phyloP scores from a whole-genome alignment of 2,888 invertebrate species.

The Tetropium fuscum region DNA sequence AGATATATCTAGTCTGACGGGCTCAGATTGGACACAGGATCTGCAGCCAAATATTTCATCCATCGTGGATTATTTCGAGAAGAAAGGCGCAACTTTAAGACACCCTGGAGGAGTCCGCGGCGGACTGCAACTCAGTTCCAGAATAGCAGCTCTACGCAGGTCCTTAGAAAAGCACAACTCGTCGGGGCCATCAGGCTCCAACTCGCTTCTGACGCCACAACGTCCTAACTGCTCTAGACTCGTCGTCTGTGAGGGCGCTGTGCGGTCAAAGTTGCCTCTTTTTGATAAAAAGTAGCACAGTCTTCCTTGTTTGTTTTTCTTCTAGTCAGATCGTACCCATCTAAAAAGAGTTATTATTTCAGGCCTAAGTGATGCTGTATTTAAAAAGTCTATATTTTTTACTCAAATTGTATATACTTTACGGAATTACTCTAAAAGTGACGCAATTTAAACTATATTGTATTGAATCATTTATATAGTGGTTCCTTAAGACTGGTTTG shows the following conservation, averaged over 20 bases:
- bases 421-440: conserved; percentile 29
- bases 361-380: conserved; percentile 43
- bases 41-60: conserved; percentile 78
- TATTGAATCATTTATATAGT: conserved; percentile 25
- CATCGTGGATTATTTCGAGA: conserved; percentile 91
- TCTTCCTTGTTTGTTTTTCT: conserved; percentile 41
- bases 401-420: conserved; percentile 42
- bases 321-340: conserved; percentile 53
- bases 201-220: conserved; percentile 54
- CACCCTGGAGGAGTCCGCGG: conserved; percentile 66
- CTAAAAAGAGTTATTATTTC: conserved; percentile 35
- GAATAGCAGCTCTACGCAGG: conserved; percentile 60
- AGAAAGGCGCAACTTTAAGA: conserved; percentile 74
- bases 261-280: conserved; percentile 85
- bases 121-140: conserved; percentile 60
- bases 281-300: conserved; percentile 77
- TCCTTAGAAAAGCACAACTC: conserved; percentile 57
- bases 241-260: conserved; percentile 88
- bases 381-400: conserved; percentile 43
- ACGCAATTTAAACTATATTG: conserved; percentile 24
- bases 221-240: conserved; percentile 72
- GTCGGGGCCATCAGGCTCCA: conserved; percentile 36
- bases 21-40: conserved; percentile 79
- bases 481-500: conserved; percentile 19
- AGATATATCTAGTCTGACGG: conserved; percentile 84